Base-by-base conservation (phyloP, 2,797 vertebrate species). In the Sarcophilus harrisii region DNA sequence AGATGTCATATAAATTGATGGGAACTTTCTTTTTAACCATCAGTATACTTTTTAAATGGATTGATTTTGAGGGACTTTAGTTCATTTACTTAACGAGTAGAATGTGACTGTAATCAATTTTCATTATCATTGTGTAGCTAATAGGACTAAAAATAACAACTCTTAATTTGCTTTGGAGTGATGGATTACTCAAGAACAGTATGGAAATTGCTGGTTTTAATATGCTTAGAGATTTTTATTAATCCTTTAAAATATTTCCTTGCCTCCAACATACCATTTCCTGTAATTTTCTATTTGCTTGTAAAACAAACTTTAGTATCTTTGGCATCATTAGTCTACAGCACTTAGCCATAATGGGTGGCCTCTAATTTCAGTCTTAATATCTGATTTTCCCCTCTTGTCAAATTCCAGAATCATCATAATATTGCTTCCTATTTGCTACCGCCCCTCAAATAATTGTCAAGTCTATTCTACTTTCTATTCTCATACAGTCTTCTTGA, bases 91-190 rank as follows among this genome's bases (percentile, higher is more conserved):
- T 98, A 98, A 98, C 98, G 95, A 98, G 95, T 95, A 24, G 97
- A 97, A 96, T 98, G 96, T 98, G 98, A 98, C 97, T 92, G 91
- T 98, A 98, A 98, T 98, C 97, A 98, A 98, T 98, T 98, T 98
- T 98, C 98, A 98, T 99, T 98, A 98, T 97, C 96, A 98, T 98
- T 98, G 96, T 98, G 94, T 97, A 97, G 96, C 97, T 98, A 98
- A 98, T 97, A 98, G 96, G 90, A 95, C 98, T 98, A 99, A 98
- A 98, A 98, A 98, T 98, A 98, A 98, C 97, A 98, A 97, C 96
- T 98, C 97, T 97, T 97, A 59, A 98, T 98, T 98, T 98, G 96
- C 97, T 98, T 92, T 94, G 93, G 93, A 95, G 90, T 98, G 98
- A 98, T 97, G 98, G 98, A 98, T 98, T 98, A 98, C 95, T 96